Base-by-base conservation (phyloP, 2,797 vertebrate genomes). In the Denticeps clupeoides region DNA sequence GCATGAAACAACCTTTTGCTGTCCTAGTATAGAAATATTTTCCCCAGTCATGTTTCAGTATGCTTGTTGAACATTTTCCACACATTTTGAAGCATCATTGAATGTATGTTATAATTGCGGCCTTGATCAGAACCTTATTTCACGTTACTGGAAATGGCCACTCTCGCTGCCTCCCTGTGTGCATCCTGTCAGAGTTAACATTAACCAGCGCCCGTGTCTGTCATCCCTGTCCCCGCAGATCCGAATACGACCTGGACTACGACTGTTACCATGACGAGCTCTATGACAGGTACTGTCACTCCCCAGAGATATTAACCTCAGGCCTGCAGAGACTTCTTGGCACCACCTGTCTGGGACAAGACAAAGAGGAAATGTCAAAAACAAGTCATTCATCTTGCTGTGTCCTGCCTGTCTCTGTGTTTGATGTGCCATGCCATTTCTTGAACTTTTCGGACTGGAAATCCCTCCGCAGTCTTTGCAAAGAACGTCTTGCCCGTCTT, bases 201-300 rank as follows among this genome's bases (percentile, higher is more conserved):
- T n/a, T n/a, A n/a, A n/a, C n/a, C n/a, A n/a, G n/a, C n/a, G n/a
- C 13, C 7, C 8, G 15, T 35, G 32, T 7, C 4, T 32, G 35
- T 13, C 18, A 9, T 35, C 13, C 35, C 15, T 35, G 32, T 16
- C 15, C 7, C 31, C 8, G 3, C 32, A 35, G 32, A 35, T 35
- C 32, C 16, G 32, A 35, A 13, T 32, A 35, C 4, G 7, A 35
- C 13, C 32, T 16, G 32, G 32, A 35, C 32, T 35, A 35, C 3
- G 32, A 35, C 13, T 35, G 32, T 32, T 35, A 38, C 18, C 35
- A 38, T 35, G 35, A 38, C 35, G 35, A 38, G 35, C 32, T 35
- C 32, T 16, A 35, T 18, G 32, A 35, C 32, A 35, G 32, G 32
- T 35, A 13, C 32, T 35, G 32, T 16, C 32, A 16, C 32, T 8